Base-by-base conservation (phyloP, 2,113 vertebrate species). In the Ondatra zibethicus region DNA sequence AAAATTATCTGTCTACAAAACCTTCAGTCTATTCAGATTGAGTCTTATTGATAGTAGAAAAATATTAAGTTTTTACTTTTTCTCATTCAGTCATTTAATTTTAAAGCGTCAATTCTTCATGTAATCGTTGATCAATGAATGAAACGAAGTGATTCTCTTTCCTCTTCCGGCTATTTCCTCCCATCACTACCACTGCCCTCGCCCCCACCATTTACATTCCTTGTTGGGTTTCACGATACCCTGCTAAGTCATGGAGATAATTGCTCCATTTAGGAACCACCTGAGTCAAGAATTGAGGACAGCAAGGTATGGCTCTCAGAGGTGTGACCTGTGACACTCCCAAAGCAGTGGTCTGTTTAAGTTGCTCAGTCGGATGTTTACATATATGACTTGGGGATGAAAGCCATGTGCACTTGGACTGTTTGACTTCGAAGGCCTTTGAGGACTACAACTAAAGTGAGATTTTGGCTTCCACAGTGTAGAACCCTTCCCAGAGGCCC, bases 161-260 rank as follows among this genome's bases (percentile, higher is more conserved):
- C 42, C 27, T 85, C 39, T 80, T 88, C 55, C 27, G 4, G 63
- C 61, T 42, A 27, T 70, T 76, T 68, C 29, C 76, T 75, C 17
- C 36, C 25, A 23, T 5, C 52, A 31, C n/a, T 0, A 1, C 39
- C 52, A 47, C 39, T 87, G 42, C 21, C 8, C 8, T 1, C 17
- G 0, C 13, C 25, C 7, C 27, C 16, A 5, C 17, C 9, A 0
- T 70, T 89, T 87, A 4, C 72, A 80, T 81, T 81, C n/a, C 73
- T 89, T 33, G 7, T 65, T 88, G 58, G 75, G 84, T 92, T 93
- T 94, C 72, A 82, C 72, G 96, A 91, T 73, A 58, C 36, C n/a
- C 88, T 82, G 96, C 92, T 55, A 96, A 75, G 85, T 1, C 39
- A 14, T 90, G 75, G 93, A 94, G 87, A 96, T 78, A 92, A 87